These are phyloP conservation scores for Pseudochirops cupreus DNA, from an alignment of 2,797 vertebrate genomes.

Conservation along the genomic window DNA sequence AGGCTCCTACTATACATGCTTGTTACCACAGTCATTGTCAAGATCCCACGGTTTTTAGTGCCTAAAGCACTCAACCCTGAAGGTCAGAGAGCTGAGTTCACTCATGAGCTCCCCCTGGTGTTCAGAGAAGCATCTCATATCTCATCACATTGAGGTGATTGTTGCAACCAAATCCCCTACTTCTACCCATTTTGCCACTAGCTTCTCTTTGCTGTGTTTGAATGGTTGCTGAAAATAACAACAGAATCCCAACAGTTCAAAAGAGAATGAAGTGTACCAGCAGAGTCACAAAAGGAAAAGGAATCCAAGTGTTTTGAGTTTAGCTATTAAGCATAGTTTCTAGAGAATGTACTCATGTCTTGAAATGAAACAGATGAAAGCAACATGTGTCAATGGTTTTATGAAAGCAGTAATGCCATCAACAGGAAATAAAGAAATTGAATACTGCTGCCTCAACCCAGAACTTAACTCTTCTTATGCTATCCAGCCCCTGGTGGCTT, in stretches of 20 bases:
- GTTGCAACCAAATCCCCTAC: constrained; percentile 64
- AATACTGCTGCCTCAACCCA: constrained; percentile 80
- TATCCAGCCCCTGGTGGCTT: background rate
- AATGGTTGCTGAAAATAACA: constrained; percentile 76
- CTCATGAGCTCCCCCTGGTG: constrained; percentile 1
- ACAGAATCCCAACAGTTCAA: constrained; percentile 53
- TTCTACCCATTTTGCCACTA: constrained; percentile 70
- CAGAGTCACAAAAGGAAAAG: constrained; percentile 80
- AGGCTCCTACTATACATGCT: background rate
- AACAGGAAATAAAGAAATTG: constrained; percentile 87
- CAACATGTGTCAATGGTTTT: constrained; percentile 88
- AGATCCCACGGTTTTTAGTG: background rate
- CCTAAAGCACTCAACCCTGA: background rate
- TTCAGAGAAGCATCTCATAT: constrained; percentile 60
- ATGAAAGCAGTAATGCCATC: constrained; percentile 87
- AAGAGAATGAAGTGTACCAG: constrained; percentile 75
- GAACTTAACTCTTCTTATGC: constrained; percentile 83
- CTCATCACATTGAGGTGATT: constrained; percentile 65
- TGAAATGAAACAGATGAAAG: constrained; percentile 90
- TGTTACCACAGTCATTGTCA: background rate
- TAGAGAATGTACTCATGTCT: constrained; percentile 87
- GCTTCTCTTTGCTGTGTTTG: constrained; percentile 74
- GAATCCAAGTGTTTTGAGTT: constrained; percentile 89
- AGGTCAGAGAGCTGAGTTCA: background rate
- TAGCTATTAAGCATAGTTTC: constrained; percentile 89